Evolutionary conservation across 2,797 vertebrate genomes (phyloP).

Genomic region (Cuniculus paca): DNA sequence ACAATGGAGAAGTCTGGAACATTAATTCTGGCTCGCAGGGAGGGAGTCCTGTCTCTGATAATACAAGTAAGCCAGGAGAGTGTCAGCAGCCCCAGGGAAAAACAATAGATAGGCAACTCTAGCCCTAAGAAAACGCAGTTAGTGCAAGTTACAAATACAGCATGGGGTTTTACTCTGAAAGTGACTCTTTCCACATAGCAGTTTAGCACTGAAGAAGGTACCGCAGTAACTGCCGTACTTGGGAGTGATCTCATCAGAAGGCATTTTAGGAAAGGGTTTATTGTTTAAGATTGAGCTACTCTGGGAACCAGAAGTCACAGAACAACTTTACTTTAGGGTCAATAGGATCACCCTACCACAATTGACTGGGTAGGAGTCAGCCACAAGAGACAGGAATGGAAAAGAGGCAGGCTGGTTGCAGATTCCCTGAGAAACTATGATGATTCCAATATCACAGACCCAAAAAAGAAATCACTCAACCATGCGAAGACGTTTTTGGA

Average conservation of each 20-base stretch:
- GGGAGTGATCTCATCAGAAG: neutral
- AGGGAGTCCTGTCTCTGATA: neutral
- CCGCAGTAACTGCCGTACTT: neutral
- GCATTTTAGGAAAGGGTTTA: neutral
- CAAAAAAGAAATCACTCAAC: neutral
- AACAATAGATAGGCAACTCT: neutral
- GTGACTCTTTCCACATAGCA: neutral
- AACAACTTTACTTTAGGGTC: neutral
- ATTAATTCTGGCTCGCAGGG: neutral
- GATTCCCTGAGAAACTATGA: neutral
- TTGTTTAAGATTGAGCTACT: neutral
- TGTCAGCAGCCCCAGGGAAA: too few relatives aligned
- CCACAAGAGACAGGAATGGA: neutral
- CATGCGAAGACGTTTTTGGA: neutral
- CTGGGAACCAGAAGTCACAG: neutral
- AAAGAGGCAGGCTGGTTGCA: neutral
- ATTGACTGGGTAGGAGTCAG: neutral
- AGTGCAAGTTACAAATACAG: neutral
- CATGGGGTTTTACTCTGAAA: neutral
- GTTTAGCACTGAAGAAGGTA: neutral
- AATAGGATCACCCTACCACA: neutral
- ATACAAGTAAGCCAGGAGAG: neutral
- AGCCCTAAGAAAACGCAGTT: neutral
- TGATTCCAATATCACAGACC: neutral
- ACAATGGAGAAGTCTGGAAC: neutral